These are phyloP conservation scores for Bombus polaris DNA, from an alignment of 1,140 invertebrate species.

Conservation along the genomic window DNA sequence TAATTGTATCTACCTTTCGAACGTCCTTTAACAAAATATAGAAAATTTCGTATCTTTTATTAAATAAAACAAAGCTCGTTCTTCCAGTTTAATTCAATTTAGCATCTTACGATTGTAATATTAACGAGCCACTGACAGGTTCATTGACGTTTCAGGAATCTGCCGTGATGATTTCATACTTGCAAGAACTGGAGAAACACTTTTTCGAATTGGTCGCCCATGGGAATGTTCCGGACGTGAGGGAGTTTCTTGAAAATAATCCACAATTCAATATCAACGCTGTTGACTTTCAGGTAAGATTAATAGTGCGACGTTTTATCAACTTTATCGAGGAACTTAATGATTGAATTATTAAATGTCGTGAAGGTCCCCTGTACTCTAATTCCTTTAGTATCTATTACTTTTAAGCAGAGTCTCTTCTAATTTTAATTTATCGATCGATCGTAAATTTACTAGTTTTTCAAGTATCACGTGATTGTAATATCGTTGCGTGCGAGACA, in stretches of 20 bases:
- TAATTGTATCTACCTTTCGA: neutral
- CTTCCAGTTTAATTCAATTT: no score
- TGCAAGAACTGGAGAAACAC: constrained; percentile 80
- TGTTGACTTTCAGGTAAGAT: constrained; percentile 81
- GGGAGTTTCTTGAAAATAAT: constrained; percentile 76
- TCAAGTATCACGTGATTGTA: no score
- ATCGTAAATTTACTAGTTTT: no score
- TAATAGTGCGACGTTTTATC: no score
- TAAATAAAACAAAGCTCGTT: neutral
- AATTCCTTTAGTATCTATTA: no score
- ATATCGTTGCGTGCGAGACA: no score
- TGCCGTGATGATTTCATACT: constrained; percentile 78
- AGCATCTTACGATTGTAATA: no score
- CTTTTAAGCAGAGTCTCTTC: no score
- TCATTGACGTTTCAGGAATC: constrained; percentile 50
- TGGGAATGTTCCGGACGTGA: constrained; percentile 75
- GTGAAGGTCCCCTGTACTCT: no score
- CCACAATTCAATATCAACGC: constrained; percentile 82
- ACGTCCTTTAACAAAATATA: no score
- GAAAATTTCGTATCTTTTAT: neutral
- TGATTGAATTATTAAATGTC: no score
- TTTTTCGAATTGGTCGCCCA: constrained; percentile 81
- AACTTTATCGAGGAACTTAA: neutral
- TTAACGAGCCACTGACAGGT: neutral
- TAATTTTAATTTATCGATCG: no score